Base-by-base conservation (phyloP, 1,140 invertebrate genomes). In the Leptinotarsa texana region DNA sequence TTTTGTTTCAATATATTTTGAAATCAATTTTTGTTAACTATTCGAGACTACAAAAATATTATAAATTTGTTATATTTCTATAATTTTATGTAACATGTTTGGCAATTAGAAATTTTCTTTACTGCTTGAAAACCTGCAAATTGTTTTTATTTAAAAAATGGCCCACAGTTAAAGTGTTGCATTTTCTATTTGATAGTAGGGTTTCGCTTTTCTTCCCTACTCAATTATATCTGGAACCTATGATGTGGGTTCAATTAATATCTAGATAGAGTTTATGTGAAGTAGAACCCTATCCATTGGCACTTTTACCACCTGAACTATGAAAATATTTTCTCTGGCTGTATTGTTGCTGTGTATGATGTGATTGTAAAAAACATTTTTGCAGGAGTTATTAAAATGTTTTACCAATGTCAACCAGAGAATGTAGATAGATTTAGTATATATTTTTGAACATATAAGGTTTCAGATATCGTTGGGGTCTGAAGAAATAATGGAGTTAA, bases 111-210 rank as follows among this genome's bases (percentile, higher is more conserved):
- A 57, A 5, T 57, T 57, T 17, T 65, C 17, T 65, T 6, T 17
- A 24, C 15, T 15, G 63, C 63, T 68, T 69, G 18, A 74, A 68
- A 74, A 73, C 65, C 65, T 74, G 73, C 63, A 74, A 74, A 74
- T 74, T 74, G 73, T 74, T 74, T 48, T 74, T 74, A 63, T 73
- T 73, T 73, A 2, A 18, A n/a, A 47, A 47, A 73, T 27, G 18
- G 42, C 27, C n/a, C 57, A 57, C 13, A 42, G 51, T 57, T n/a
- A 17, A 51, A 48, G 68, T n/a, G 67, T 57, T 74, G 65, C 73
- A 74, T 74, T 69, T 67, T 68, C n/a, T 72, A 33, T 69, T 69
- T 69, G 49, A 51, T 68, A 65, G 47, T 67, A 57, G 70, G 63
- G 71, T 47, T 71, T 49, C 4, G 51, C 17, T 24, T 27, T 27